These are phyloP conservation scores for Dendrophyllia cribrosa DNA, from an alignment of 64 coral and sea anemone genomes.

Conservation along the genomic window DNA sequence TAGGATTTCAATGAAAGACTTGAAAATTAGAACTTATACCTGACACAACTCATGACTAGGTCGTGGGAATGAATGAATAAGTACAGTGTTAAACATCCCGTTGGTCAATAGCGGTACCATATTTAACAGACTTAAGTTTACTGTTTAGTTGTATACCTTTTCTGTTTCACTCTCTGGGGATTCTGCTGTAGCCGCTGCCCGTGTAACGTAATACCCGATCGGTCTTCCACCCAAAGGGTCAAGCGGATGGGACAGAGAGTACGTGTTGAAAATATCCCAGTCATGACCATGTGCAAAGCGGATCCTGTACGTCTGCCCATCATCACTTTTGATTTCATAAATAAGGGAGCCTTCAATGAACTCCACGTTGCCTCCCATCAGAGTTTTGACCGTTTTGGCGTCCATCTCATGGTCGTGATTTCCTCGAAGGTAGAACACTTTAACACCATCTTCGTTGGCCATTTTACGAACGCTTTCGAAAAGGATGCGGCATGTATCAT, in stretches of 20 bases:
- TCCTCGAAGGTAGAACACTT: conserved; percentile 64
- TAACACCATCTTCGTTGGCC: conserved; percentile 15
- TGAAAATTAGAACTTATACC: no score
- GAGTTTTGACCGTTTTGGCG: background rate
- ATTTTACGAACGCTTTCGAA: conserved; percentile 21
- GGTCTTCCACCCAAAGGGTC: conserved; percentile 43
- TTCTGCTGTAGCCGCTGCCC: conserved; percentile 43
- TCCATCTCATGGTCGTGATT: conserved; percentile 65
- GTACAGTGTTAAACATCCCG: no score
- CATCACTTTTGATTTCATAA: conserved; percentile 20
- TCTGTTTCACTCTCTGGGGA: conserved; percentile 9
- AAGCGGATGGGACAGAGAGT: background rate
- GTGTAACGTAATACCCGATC: conserved; percentile 51
- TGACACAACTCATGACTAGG: no score
- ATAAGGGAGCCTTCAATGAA: conserved; percentile 50
- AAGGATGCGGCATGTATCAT: conserved; percentile 12
- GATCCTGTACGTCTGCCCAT: conserved; percentile 52
- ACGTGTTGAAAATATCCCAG: conserved; percentile 70
- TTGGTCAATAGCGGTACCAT: no score
- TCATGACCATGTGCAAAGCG: conserved; percentile 66
- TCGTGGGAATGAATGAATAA: no score
- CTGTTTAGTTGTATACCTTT: background rate
- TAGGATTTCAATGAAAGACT: no score
- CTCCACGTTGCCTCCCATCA: conserved; percentile 49
- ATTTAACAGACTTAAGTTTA: no score